Evolutionary conservation across 2,113 vertebrate genomes (phyloP), one percentile per base, ranked within the genome.

Genomic region (Oenanthe oenanthe): DNA sequence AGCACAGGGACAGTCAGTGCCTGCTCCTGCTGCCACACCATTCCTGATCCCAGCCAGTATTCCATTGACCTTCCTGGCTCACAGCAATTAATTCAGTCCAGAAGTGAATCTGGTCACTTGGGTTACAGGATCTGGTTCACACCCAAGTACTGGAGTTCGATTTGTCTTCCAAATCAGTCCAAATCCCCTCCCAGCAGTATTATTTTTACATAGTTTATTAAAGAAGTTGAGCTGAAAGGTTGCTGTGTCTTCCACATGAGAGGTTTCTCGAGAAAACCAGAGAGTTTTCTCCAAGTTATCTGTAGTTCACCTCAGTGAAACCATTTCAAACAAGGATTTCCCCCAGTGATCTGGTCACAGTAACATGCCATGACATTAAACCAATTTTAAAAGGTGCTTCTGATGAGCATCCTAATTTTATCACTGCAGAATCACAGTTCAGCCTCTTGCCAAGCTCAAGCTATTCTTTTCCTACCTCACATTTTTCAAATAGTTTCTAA

Each of bases 401-500:
- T 65, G 54, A 72, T 45, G 36, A 28, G 13, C 21, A 47, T 34
- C 15, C 21, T 18, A 10, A 50, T 82, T 89, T 72, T 51, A 24
- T 56, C 5, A 4, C 29, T 65, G 14, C 36, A 82, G 62, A 79
- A 57, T 57, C 58, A 83, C 7, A 75, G 28, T 28, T 72, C 36
- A 57, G 2, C n/a, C 74, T n/a, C 57, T 53, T 32, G 51, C 68
- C 66, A 72, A 68, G 83, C 45, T 63, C 20, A 4, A 93, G 34
- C 56, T 75, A 19, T 71, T 68, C 34, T 76, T 94, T 80, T 51
- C 53, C 45, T 58, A 82, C 48, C 47, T 70, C 73, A 68, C 62
- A 85, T 94, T 92, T 93, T 93, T 88, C 13, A 47, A 92, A 93
- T 90, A 76, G 13, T 76, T 92, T 71, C 91, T 68, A 92, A 94